phyloP scores from a whole-genome alignment of 2,113 vertebrate genomes.

The Cavia porcellus region DNA sequence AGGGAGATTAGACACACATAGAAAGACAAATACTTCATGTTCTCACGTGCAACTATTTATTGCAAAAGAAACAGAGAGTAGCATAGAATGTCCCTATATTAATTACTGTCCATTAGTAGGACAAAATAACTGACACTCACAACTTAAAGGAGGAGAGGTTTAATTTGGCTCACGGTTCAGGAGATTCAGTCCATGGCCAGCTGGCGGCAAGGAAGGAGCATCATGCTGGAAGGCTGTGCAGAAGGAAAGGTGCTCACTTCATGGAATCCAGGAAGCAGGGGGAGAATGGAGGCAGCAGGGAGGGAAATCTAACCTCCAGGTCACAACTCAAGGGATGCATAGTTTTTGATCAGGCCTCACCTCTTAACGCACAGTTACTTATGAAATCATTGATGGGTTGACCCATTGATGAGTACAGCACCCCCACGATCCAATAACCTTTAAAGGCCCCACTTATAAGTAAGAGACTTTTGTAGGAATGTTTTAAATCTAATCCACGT shows the following conservation, averaged over 20 bases:
- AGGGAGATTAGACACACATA: not conserved
- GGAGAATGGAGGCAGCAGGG: not conserved
- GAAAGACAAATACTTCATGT: not conserved
- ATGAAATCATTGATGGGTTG: not conserved
- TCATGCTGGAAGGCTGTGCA: not conserved
- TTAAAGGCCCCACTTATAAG: not conserved
- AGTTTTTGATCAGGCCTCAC: not conserved
- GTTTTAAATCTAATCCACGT: not conserved
- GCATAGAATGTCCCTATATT: not conserved
- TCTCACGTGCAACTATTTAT: not conserved
- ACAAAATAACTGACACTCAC: not conserved
- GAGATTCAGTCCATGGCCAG: not conserved
- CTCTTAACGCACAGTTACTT: not conserved
- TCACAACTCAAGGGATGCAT: not conserved
- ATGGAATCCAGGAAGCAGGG: not conserved
- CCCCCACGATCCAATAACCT: not conserved
- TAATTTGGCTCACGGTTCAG: not conserved
- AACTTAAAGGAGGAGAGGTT: not conserved
- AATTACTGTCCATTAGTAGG: not conserved
- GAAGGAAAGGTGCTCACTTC: not conserved
- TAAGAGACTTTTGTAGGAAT: not conserved
- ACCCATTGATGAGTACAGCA: not conserved
- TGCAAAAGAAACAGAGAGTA: not conserved
- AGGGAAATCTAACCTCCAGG: not conserved
- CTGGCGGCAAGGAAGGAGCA: not conserved